A percentile compares a stretch with the other conserved stretches of the same genome.
Evolutionary conservation across 2,888 invertebrate species (phyloP).

Genomic region (Mythimna vitellina): DNA sequence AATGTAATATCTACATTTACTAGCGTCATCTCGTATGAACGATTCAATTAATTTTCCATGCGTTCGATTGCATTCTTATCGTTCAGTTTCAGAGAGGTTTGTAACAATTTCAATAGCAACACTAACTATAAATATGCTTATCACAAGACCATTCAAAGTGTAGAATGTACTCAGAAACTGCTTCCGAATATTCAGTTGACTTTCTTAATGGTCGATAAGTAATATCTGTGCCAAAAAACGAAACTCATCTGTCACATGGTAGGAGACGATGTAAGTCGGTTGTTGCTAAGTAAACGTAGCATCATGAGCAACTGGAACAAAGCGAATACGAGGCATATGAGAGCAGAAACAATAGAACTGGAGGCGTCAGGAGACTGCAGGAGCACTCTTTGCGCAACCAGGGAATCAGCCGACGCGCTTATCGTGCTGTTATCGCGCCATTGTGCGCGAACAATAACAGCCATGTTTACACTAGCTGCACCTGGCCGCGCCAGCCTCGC

Average conservation of each 20-base stretch:
- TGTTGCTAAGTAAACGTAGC: neutral
- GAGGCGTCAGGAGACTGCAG: slow-evolving; percentile 1
- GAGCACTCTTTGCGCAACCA: neutral
- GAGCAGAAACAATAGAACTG: slow-evolving; percentile 4
- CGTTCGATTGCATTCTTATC: slow-evolving; percentile 60
- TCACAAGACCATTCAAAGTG: slow-evolving; percentile 41
- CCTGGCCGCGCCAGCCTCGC: slow-evolving; percentile 47
- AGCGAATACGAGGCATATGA: neutral
- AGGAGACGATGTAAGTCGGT: slow-evolving; percentile 4
- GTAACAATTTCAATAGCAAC: slow-evolving; percentile 59
- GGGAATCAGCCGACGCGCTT: slow-evolving; percentile 29
- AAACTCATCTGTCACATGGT: slow-evolving; percentile 9
- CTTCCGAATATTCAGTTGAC: slow-evolving; percentile 26
- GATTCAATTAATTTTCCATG: slow-evolving; percentile 57
- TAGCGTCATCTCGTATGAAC: slow-evolving; percentile 31
- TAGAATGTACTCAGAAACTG: slow-evolving; percentile 26
- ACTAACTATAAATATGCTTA: slow-evolving; percentile 64
- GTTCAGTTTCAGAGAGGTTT: slow-evolving; percentile 35
- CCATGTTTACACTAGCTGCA: slow-evolving; percentile 63
- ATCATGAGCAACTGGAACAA: neutral
- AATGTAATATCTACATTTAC: slow-evolving; percentile 14
- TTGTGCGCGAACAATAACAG: slow-evolving; percentile 68
- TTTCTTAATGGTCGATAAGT: slow-evolving; percentile 51
- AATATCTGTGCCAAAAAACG: slow-evolving; percentile 44
- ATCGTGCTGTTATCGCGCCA: slow-evolving; percentile 68